A percentile compares a stretch with the other conserved stretches of the same genome.
phyloP scores from a whole-genome alignment of 2,113 vertebrate species.

The Chaenocephalus aceratus region DNA sequence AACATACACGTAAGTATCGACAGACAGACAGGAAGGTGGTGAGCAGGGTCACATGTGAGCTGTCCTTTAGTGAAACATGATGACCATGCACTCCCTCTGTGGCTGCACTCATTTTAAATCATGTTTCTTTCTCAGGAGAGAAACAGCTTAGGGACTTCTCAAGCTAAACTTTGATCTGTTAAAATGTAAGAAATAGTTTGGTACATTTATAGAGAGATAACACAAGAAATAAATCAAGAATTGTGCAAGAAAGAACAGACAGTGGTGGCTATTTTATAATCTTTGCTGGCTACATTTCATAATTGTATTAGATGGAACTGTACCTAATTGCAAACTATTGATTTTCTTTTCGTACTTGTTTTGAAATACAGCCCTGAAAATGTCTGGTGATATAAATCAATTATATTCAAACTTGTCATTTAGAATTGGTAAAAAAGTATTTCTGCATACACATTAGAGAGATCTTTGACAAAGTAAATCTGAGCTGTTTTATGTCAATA shows the following conservation, averaged over 20 bases:
- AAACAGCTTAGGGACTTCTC: neutral
- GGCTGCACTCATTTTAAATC: conserved; percentile 7
- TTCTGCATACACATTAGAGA: neutral
- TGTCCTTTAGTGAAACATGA: conserved; percentile 54
- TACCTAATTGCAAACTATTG: conserved; percentile 6
- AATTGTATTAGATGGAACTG: neutral
- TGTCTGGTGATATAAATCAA: conserved; percentile 21
- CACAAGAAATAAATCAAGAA: neutral
- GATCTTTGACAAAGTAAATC: too few species aligned
- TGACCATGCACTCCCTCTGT: conserved; percentile 45
- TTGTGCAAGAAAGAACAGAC: neutral
- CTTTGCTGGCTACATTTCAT: neutral
- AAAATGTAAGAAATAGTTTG: neutral
- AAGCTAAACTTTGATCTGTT: neutral
- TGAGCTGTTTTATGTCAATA: neutral
- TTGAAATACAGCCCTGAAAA: conserved; percentile 15
- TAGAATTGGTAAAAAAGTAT: neutral
- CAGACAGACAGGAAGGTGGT: conserved; percentile 40
- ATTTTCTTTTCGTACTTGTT: neutral
- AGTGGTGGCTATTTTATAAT: conserved; percentile 5
- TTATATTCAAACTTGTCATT: neutral
- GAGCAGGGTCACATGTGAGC: conserved; percentile 50
- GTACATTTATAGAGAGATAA: neutral
- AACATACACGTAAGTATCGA: conserved; percentile 67
- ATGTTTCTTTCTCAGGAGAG: neutral